These are phyloP conservation scores for Shargacucullia verbasci DNA, from an alignment of 2,888 invertebrate species.

Conservation along the genomic window DNA sequence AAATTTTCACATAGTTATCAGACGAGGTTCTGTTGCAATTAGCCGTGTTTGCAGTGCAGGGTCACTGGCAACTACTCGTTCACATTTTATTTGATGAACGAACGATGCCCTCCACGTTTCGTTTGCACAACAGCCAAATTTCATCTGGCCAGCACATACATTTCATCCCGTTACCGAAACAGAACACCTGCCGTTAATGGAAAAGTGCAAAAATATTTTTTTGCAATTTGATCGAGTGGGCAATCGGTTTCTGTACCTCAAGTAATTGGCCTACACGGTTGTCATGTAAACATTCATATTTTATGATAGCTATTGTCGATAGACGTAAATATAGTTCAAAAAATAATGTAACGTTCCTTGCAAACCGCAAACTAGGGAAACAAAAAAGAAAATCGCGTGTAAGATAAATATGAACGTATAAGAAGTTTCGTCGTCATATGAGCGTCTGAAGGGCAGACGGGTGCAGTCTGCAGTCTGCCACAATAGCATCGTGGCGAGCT, in stretches of 20 bases:
- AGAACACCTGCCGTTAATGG: slow-evolving; percentile 55
- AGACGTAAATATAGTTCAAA: not conserved
- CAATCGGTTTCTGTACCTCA: slow-evolving; percentile 5
- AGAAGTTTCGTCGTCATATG: slow-evolving; percentile 37
- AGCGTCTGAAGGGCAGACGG: slow-evolving; percentile 57
- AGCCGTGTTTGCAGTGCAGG: slow-evolving; percentile 57
- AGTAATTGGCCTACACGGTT: slow-evolving; percentile 13
- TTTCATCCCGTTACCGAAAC: slow-evolving; percentile 48
- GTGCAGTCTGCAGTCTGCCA: slow-evolving; percentile 54
- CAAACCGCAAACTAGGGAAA: not conserved
- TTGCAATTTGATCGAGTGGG: slow-evolving; percentile 13
- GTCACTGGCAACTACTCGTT: slow-evolving; percentile 45
- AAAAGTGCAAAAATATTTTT: slow-evolving; percentile 46
- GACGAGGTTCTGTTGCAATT: slow-evolving; percentile 63
- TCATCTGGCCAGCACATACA: slow-evolving; percentile 53
- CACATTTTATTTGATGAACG: slow-evolving; percentile 64
- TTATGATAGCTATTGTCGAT: too few relatives aligned
- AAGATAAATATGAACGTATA: slow-evolving; percentile 33
- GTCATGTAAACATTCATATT: not conserved
- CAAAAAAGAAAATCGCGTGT: slow-evolving; percentile 7
- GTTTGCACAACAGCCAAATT: slow-evolving; percentile 64
- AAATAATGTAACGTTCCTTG: not conserved
- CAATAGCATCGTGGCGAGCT: slow-evolving; percentile 62
- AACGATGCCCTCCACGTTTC: slow-evolving; percentile 54
- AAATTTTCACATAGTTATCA: slow-evolving; percentile 49